These are phyloP conservation scores for Achroia grisella DNA, from an alignment of 1,140 invertebrate genomes.

Conservation along the genomic window DNA sequence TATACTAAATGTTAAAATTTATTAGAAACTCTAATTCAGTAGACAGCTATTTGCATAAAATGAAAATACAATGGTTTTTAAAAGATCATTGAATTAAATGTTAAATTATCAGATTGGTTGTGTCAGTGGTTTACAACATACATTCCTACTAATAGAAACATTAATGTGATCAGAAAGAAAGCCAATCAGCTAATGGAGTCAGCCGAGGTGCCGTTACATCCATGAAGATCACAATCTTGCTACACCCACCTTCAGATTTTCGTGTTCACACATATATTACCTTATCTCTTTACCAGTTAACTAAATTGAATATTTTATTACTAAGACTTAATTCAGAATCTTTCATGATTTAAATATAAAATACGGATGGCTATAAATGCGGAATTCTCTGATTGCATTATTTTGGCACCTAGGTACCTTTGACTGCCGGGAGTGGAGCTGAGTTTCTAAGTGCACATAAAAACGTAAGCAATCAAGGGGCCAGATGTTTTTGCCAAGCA, in stretches of 20 bases:
- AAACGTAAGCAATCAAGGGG: constrained; percentile 51
- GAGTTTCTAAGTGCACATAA: constrained; percentile 50
- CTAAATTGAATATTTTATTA: too few species aligned
- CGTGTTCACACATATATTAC: background rate
- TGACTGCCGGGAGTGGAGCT: constrained; percentile 12
- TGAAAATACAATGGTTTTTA: too few species aligned
- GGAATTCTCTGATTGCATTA: constrained; percentile 27
- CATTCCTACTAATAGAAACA: constrained; percentile 9
- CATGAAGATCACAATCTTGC: constrained; percentile 28
- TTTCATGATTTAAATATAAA: constrained; percentile 18
- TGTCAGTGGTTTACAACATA: background rate
- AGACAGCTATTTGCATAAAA: too few species aligned
- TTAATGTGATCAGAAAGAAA: constrained; percentile 25
- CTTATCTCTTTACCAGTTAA: too few species aligned
- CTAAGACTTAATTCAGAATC: background rate
- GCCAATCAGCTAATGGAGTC: constrained; percentile 42
- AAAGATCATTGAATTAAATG: too few species aligned
- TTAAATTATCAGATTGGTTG: background rate
- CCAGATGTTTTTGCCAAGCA: constrained; percentile 49
- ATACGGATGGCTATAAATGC: constrained; percentile 24
- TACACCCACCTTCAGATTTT: constrained; percentile 2
- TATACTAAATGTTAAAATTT: too few species aligned
- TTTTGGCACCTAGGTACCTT: constrained; percentile 23
- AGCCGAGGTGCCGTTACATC: constrained; percentile 20
- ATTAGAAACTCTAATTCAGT: too few species aligned